phyloP scores from a whole-genome alignment of 64 coral and sea anemone genomes.

The Pocillopora damicornis region DNA sequence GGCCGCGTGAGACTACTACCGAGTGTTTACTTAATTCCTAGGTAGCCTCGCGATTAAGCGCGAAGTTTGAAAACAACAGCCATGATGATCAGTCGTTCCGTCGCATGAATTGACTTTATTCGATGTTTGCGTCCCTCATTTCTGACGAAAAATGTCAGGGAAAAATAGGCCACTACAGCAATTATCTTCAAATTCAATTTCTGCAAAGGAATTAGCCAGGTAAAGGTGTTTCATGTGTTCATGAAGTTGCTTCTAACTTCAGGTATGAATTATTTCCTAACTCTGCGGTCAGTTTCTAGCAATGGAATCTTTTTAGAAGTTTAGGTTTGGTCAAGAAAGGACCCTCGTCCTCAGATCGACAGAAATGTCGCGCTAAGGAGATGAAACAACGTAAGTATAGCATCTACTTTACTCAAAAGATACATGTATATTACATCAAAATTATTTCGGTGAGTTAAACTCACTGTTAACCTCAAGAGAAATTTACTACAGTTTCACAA shows the following conservation, averaged over 20 bases:
- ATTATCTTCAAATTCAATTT: neutral
- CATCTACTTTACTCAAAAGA: no score
- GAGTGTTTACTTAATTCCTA: neutral
- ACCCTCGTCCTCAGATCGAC: neutral
- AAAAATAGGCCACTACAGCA: constrained; percentile 5
- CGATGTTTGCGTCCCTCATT: neutral
- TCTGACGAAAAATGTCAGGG: neutral
- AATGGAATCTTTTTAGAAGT: neutral
- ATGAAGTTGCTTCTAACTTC: no score
- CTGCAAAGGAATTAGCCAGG: constrained; percentile 33
- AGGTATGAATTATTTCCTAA: no score
- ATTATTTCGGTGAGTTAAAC: no score
- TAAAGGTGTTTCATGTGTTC: neutral
- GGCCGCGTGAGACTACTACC: neutral
- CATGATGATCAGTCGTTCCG: neutral
- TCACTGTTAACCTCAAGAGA: no score
- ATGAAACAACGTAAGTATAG: neutral
- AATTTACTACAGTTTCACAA: no score
- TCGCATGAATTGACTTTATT: neutral
- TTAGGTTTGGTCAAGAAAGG: constrained; percentile 33
- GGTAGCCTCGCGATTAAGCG: neutral
- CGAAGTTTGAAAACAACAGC: neutral
- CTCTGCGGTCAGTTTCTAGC: neutral
- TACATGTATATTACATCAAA: no score
- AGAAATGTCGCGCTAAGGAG: neutral